Conservation (phyloP, 2,797 vertebrate species). For the Tauraco hartlaubi region DNA sequence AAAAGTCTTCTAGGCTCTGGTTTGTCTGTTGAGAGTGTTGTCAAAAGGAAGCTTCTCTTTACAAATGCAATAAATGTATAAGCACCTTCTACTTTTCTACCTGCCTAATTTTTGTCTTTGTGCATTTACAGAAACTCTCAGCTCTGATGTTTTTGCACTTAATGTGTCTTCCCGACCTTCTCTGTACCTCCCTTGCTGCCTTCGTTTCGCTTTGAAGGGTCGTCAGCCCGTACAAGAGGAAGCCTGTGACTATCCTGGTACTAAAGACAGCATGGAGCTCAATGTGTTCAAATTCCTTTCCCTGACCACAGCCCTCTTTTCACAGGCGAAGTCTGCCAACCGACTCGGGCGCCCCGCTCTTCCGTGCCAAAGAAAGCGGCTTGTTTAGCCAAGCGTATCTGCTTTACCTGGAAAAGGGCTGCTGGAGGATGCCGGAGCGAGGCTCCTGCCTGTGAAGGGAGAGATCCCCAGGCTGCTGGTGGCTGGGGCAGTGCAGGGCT, state of each 20-base stretch:
- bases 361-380: not conserved
- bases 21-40: not conserved
- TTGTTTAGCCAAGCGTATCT: conserved; percentile 11
- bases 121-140: not conserved
- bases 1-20: not conserved
- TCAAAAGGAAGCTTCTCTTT: not conserved
- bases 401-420: conserved; percentile 30
- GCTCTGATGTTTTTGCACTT: not conserved
- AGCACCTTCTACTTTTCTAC: not conserved
- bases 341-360: not conserved
- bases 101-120: not conserved
- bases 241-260: not conserved
- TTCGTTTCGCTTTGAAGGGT: not conserved
- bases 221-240: not conserved
- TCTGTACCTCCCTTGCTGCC: not conserved
- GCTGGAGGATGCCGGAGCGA: not conserved
- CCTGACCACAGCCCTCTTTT: not conserved
- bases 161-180: not conserved
- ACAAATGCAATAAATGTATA: not conserved
- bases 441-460: not conserved
- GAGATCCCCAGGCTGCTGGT: not conserved
- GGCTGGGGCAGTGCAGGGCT: not conserved
- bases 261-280: not conserved
- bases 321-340: not conserved
- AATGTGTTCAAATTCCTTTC: conserved; percentile 21